Evolutionary conservation across 2,113 vertebrate species (phyloP), one percentile per base, ranked within the genome.

Genomic region (Brachypodius melanocephalos): DNA sequence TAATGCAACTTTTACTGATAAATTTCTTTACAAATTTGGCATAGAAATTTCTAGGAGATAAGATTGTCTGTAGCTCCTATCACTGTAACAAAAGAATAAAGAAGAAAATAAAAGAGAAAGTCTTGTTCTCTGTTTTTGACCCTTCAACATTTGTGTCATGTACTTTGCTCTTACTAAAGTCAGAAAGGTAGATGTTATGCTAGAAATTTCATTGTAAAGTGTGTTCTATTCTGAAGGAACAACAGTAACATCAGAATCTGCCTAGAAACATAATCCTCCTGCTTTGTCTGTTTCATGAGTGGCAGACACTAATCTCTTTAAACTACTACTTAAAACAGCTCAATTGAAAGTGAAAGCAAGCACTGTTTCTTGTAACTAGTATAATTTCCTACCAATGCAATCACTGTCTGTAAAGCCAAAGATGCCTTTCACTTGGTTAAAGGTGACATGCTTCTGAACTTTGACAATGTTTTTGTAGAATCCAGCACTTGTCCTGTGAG

Each of bases 401-500:
- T 99, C 99, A 3, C 99, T 99, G 98, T 99, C 99, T 11, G 98
- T 98, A 93, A 99, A 99, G 74, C 99, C 99, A 24, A 99, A 99
- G 89, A 99, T 99, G 88, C 99, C 99, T 97, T 99, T 99, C 80
- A 99, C 99, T 97, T 99, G 99, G 92, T 99, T 99, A 96, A 99
- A 99, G 5, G 99, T 99, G 18, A 99, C 99, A 11, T 99, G 99
- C 92, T 99, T 99, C 97, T 99, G 99, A 90, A 99, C 97, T 97
- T 98, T 99, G 58, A 99, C 98, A 45, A 99, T 98, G 26, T 99
- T 99, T 96, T 92, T 98, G 97, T 99, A 99, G 98, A 99, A 99
- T 66, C 98, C 98, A 1, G 98, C 96, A 80, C 98, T 99, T 40
- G 89, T 86, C 75, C 99, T 99, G 97, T n/a, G 38, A 89, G 80